Evolutionary conservation across 2,888 invertebrate species (phyloP).

Genomic region (Thera britannica): DNA sequence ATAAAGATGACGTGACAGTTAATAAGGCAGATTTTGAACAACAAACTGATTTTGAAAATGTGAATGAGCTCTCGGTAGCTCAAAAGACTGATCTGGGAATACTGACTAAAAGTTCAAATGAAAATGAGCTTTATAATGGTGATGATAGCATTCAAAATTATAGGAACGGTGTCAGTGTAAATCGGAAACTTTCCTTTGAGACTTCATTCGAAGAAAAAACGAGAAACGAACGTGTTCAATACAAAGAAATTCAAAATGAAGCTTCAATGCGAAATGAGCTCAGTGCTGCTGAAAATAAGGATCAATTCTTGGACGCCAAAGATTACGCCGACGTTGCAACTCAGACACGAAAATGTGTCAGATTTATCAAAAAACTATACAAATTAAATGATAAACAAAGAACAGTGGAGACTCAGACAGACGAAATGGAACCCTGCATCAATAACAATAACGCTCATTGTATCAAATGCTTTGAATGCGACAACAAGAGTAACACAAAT

Average conservation of each 20-base stretch:
- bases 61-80: neutral
- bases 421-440: constrained; percentile 11
- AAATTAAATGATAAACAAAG: constrained; percentile 18
- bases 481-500: constrained; percentile 47
- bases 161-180: constrained; percentile 4
- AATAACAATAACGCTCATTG: constrained; percentile 55
- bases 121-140: constrained; percentile 13
- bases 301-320: constrained; percentile 20
- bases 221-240: neutral
- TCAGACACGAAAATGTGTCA: constrained; percentile 21
- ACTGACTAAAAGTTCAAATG: constrained; percentile 7
- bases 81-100: constrained; percentile 21
- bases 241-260: constrained; percentile 31
- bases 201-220: constrained; percentile 7
- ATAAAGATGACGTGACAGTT: constrained; percentile 6
- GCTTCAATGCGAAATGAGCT: constrained; percentile 16
- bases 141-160: constrained; percentile 24
- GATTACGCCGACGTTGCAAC: constrained; percentile 7
- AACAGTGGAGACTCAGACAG: constrained; percentile 27
- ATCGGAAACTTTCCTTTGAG: constrained; percentile 20
- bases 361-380: constrained; percentile 19
- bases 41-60: constrained; percentile 16
- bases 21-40: constrained; percentile 11
- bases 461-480: constrained; percentile 62
- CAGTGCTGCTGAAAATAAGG: constrained; percentile 13